Conservation (phyloP, 2,113 vertebrate species). For the Hydrochoerus hydrochaeris region DNA sequence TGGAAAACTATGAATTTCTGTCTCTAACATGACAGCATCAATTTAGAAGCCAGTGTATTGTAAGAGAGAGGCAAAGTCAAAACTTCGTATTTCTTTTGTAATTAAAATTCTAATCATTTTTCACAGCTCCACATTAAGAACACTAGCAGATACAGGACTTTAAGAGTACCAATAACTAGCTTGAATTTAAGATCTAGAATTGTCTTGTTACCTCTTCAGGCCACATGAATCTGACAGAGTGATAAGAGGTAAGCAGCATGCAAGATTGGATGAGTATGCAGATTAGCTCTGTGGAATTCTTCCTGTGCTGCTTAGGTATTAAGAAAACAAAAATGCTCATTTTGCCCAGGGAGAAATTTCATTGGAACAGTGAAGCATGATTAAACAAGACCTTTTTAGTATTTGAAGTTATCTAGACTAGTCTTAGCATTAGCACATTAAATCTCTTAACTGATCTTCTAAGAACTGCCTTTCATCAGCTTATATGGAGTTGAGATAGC, state of each 20-base stretch:
- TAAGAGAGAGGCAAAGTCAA: neutral
- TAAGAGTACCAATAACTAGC: neutral
- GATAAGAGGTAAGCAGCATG: neutral
- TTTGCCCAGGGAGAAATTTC: slow-evolving; percentile 46
- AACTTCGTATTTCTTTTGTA: slow-evolving; percentile 33
- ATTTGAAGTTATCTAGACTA: slow-evolving; percentile 57
- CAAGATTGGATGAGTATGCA: neutral
- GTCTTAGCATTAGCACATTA: slow-evolving; percentile 17
- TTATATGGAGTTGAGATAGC: slow-evolving; percentile 48
- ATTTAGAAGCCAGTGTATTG: neutral
- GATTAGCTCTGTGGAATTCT: neutral
- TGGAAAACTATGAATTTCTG: neutral
- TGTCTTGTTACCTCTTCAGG: slow-evolving; percentile 20
- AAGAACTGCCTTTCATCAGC: slow-evolving; percentile 59
- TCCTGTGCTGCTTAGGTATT: neutral
- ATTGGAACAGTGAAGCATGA: neutral
- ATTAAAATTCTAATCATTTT: slow-evolving; percentile 10
- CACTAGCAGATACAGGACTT: neutral
- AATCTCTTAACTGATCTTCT: slow-evolving; percentile 53
- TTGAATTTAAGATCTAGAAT: slow-evolving; percentile 27
- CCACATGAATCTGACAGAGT: slow-evolving; percentile 10
- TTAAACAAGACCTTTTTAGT: slow-evolving; percentile 61
- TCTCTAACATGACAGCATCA: neutral
- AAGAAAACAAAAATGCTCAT: slow-evolving; percentile 47
- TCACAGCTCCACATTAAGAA: neutral